Percentiles rank a stretch among this genome's conserved stretches.
Evolutionary conservation across 2,797 vertebrate genomes (phyloP).

Genomic region (Periophthalmus magnuspinnatus): DNA sequence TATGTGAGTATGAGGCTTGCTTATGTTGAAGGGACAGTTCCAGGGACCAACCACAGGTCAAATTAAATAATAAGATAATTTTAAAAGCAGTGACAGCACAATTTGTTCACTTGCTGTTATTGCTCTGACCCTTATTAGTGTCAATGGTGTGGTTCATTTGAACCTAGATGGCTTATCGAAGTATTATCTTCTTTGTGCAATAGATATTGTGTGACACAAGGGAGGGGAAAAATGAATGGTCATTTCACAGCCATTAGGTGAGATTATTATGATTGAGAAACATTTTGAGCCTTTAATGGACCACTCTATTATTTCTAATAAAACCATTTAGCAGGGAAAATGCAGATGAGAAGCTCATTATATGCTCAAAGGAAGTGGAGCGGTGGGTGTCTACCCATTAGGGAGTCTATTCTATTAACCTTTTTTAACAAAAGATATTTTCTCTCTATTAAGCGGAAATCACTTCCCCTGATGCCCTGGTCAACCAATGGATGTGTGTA

Average conservation of each 20-base stretch:
- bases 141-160: slow-evolving; percentile 86
- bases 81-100: slow-evolving; percentile 92
- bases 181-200: slow-evolving; percentile 58
- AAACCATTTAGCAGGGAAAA: slow-evolving; percentile 65
- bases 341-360: slow-evolving; percentile 65
- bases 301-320: slow-evolving; percentile 55
- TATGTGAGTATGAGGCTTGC: slow-evolving; percentile 30
- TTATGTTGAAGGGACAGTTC: slow-evolving; percentile 79
- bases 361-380: slow-evolving; percentile 29
- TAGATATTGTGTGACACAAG: slow-evolving; percentile 60
- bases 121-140: slow-evolving; percentile 94
- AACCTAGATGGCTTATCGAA: slow-evolving; percentile 83
- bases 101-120: slow-evolving; percentile 95
- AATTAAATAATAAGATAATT: slow-evolving; percentile 99
- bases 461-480: slow-evolving; percentile 31
- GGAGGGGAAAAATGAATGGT: slow-evolving; percentile 46
- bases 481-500: slow-evolving; percentile 49
- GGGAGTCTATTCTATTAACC: slow-evolving; percentile 61
- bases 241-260: slow-evolving; percentile 63
- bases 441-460: slow-evolving; percentile 49
- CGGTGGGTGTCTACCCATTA: slow-evolving; percentile 52
- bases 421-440: slow-evolving; percentile 43
- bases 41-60: slow-evolving; percentile 91
- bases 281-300: slow-evolving; percentile 60
- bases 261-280: slow-evolving; percentile 59